Base-by-base conservation (phyloP, 2,888 invertebrate genomes). In the Aphodius sticticus region DNA sequence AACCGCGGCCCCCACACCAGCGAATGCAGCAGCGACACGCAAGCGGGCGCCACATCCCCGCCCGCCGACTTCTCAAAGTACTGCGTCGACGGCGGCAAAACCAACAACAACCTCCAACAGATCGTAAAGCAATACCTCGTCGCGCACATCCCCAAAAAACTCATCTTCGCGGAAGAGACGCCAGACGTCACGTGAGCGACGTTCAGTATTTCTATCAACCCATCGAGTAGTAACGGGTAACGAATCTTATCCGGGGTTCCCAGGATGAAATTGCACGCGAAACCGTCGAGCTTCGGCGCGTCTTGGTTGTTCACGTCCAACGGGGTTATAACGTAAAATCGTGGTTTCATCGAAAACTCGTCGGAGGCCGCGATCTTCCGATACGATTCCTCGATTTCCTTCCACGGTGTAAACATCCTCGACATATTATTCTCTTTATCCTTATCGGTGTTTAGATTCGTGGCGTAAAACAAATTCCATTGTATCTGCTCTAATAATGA, bases 181-280 rank as follows among this genome's bases (percentile, higher is more conserved):
- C 89, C 89, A 0, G 88, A 88, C 16, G 91, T 91, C 81, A 96
- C 93, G 84, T 96, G 94, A 2, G 96, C 94, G 0, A 97, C 93
- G 86, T 95, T 94, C 74, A 98, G 89, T 83, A 98, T 93, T 82
- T 95, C 93, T 36, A 97, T 93, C 5, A 97, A 89, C 0, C 97
- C 96, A 86, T 97, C 96, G 82, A 98, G 93, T 6, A 99, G 90
- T 71, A 96, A 88, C 0, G 96, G 95, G 90, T 98, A 98, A 85
- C 96, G 95, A 77, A 98, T 90, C 89, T 96, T 96, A 87, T 98
- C 98, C 0, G 96, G 95, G 1, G 97, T 97, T 77, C 97, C 97
- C 81, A 98, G 91, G 80, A 98, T 95, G 87, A 98, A 98, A 90
- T 97, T 98, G 90, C 97, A 96, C 1, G 98, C 98, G 78, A 96